Evolutionary conservation across 1,140 invertebrate species (phyloP).

Genomic region (Drosophila takahashii): DNA sequence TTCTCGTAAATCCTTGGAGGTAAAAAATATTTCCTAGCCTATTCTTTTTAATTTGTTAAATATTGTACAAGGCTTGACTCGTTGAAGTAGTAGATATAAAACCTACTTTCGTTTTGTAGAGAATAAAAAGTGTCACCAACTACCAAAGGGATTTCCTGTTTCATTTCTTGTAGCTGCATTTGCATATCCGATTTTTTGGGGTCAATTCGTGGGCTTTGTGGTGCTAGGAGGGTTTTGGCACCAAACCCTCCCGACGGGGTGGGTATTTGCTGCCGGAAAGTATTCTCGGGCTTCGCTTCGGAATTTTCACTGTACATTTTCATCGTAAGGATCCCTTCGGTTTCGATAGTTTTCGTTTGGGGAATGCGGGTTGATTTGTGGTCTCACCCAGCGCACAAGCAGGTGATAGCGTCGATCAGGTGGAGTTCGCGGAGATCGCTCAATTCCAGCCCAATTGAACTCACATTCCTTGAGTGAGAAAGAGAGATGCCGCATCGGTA

Average conservation of each 20-base stretch:
- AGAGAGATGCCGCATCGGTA: constrained; percentile 54
- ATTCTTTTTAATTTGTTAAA: too few species aligned
- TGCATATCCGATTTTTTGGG: constrained; percentile 63
- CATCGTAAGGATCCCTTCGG: neutral
- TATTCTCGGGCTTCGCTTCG: constrained; percentile 42
- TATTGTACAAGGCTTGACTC: too few species aligned
- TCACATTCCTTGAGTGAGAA: constrained; percentile 13
- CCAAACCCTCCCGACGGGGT: constrained; percentile 4
- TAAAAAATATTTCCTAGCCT: too few species aligned
- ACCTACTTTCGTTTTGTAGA: neutral
- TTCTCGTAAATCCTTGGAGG: too few species aligned
- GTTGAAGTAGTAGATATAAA: too few species aligned
- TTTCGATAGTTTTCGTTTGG: neutral
- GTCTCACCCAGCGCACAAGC: constrained; percentile 19
- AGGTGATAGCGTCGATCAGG: constrained; percentile 8
- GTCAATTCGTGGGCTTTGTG: constrained; percentile 35
- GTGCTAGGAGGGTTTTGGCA: constrained; percentile 25
- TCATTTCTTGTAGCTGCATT: constrained; percentile 62
- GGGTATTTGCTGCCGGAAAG: constrained; percentile 39
- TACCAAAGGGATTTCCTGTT: constrained; percentile 21
- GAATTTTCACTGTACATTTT: constrained; percentile 21
- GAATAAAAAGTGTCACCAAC: constrained; percentile 9
- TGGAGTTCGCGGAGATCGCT: constrained; percentile 56
- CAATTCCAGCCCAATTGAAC: constrained; percentile 42
- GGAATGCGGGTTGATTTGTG: constrained; percentile 33